These are phyloP conservation scores for Furnarius figulus DNA, from an alignment of 2,113 vertebrate species.

Conservation along the genomic window DNA sequence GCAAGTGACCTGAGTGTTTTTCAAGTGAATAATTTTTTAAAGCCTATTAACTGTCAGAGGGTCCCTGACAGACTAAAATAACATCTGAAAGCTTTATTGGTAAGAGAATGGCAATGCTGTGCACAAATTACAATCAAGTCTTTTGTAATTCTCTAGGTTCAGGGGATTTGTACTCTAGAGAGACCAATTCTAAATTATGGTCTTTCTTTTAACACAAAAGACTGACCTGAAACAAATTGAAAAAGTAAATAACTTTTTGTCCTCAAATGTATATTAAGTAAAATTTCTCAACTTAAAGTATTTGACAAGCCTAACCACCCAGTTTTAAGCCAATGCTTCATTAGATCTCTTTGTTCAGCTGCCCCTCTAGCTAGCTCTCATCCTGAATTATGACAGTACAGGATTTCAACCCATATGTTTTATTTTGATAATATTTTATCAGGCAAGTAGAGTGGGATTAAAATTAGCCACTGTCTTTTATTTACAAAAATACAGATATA, in stretches of 20 bases:
- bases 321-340: slow-evolving; percentile 81
- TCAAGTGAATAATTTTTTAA: slow-evolving; percentile 81
- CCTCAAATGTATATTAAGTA: slow-evolving; percentile 72
- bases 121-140: slow-evolving; percentile 79
- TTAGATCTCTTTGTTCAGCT: slow-evolving; percentile 81
- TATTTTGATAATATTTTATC: slow-evolving; percentile 68
- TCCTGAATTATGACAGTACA: slow-evolving; percentile 75
- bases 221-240: slow-evolving; percentile 79
- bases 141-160: slow-evolving; percentile 80
- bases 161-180: slow-evolving; percentile 69
- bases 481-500: slow-evolving; percentile 61
- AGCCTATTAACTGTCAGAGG: slow-evolving; percentile 77
- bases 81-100: slow-evolving; percentile 79
- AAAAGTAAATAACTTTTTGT: slow-evolving; percentile 80
- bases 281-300: slow-evolving; percentile 76
- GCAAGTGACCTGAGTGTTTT: slow-evolving; percentile 78
- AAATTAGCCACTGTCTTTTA: slow-evolving; percentile 65
- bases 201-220: slow-evolving; percentile 78
- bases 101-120: slow-evolving; percentile 69
- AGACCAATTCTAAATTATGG: slow-evolving; percentile 74
- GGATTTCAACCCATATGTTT: slow-evolving; percentile 62
- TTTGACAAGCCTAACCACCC: slow-evolving; percentile 81
- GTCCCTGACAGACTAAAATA: slow-evolving; percentile 76
- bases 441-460: slow-evolving; percentile 44
- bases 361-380: slow-evolving; percentile 79